Base-by-base conservation (phyloP, 2,888 invertebrate species). In the Pollenia angustigena region DNA sequence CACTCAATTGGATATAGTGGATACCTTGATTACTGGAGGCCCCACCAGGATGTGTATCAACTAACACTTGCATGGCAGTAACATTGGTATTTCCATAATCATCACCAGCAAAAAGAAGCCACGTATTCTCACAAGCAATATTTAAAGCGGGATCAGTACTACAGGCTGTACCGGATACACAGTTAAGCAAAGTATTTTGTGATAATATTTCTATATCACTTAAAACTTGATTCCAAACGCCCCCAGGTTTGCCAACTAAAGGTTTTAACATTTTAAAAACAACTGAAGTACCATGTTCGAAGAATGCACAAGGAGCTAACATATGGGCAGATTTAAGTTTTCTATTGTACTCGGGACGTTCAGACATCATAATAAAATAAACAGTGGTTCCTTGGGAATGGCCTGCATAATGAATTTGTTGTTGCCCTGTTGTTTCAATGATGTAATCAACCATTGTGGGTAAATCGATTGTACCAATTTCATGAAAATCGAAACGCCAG, bases 401-500 rank as follows among this genome's bases (percentile, higher is more conserved):
- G 0, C 92, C 92, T 12, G 88, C 90, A 78, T 92, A 93, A 81
- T 92, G 91, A 4, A 93, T 12, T 50, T 90, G 69, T 0, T 32
- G 0, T 18, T 83, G 78, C 4, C 87, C 86, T 0, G 91, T 92
- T 4, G 64, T 4, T 0, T 79, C 75, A 14, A 90, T 68, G 4
- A 93, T 90, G 44, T 89, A 92, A 81, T 93, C 92, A 42, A 93
- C 90, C 90, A 92, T 91, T 11, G 91, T 88, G 0, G 93, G 89
- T 9, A 93, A 76, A 84, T 93, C 93, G 91, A 96, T 95, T 60
- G 95, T 93, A 1, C 96, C 98, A 94, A 98, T 97, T 93, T 99
- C 98, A 91, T 99, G 97, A 95, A 97, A 99, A 89, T 97, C 97
- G 74, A 93, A 93, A 50, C 90, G 89, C 92, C 92, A 93, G 85